A percentile compares a stretch with the other conserved stretches of the same genome.
Evolutionary conservation across 2,888 invertebrate genomes (phyloP).

Genomic region (Pomacea canaliculata): DNA sequence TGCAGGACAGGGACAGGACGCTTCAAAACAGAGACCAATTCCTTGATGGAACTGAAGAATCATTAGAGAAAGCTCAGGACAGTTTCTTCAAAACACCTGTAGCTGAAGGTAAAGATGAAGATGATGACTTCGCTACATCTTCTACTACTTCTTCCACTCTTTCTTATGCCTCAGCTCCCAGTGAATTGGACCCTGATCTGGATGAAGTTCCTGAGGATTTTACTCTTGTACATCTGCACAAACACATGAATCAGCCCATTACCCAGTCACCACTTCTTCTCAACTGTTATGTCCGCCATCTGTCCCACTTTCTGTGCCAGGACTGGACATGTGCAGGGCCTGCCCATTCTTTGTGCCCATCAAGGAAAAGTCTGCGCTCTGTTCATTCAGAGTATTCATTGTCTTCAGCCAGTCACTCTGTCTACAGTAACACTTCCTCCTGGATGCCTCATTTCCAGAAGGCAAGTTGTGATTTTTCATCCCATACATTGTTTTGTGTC

Average conservation of each 20-base stretch:
- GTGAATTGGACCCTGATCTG: constrained; percentile 82
- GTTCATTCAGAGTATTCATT: constrained; percentile 58
- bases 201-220: constrained; percentile 50
- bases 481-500: too few species aligned
- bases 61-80: neutral
- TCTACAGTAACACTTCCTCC: constrained; percentile 46
- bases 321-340: constrained; percentile 68
- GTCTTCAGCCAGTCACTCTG: constrained; percentile 57
- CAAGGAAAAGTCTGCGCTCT: constrained; percentile 38
- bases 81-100: neutral
- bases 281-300: constrained; percentile 86
- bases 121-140: constrained; percentile 6
- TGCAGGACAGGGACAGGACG: neutral
- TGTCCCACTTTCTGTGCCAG: constrained; percentile 79
- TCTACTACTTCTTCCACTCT: constrained; percentile 43
- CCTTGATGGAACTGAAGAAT: neutral
- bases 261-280: constrained; percentile 93
- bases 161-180: constrained; percentile 58
- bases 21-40: neutral
- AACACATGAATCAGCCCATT: constrained; percentile 92
- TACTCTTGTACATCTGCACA: constrained; percentile 84
- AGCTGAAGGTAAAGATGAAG: constrained; percentile 5
- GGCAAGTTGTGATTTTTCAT: constrained; percentile 24
- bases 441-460: constrained; percentile 59
- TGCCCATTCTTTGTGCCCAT: constrained; percentile 24